Evolutionary conservation across 2,888 invertebrate species (phyloP).

Genomic region (Hedya salicella): DNA sequence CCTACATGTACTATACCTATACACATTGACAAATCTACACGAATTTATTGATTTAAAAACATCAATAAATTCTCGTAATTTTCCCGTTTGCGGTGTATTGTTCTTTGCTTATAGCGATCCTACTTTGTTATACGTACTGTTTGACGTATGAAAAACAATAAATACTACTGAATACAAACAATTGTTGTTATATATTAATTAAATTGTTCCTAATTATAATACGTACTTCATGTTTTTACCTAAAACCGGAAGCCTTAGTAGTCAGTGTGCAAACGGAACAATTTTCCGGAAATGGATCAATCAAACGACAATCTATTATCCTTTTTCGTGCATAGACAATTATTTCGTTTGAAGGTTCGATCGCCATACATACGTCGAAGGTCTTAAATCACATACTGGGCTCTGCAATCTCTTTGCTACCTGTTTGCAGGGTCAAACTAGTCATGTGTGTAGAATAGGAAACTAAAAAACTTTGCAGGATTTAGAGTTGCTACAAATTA

Average conservation of each 20-base stretch:
- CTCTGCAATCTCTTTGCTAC: conserved; percentile 53
- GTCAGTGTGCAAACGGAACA: conserved; percentile 32
- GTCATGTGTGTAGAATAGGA: conserved; percentile 46
- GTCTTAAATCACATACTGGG: conserved; percentile 52
- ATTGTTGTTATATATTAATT: neutral
- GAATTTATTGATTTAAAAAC: neutral
- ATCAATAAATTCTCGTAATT: neutral
- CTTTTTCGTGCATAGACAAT: conserved; percentile 39
- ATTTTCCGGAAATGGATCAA: conserved; percentile 36
- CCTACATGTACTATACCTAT: no score
- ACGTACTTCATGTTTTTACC: neutral
- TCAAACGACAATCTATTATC: conserved; percentile 28
- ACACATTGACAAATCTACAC: no score
- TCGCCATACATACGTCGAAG: conserved; percentile 34
- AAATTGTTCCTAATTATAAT: no score
- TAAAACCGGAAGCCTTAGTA: neutral
- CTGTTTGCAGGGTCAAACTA: conserved; percentile 53
- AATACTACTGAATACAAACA: no score
- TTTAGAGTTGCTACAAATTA: conserved; percentile 14
- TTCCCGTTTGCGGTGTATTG: conserved; percentile 9
- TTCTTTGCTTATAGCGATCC: neutral
- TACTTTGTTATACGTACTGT: neutral
- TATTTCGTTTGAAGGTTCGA: conserved; percentile 39
- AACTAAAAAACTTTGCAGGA: neutral
- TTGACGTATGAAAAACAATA: neutral